These are phyloP conservation scores for Collichthys lucidus DNA, from an alignment of 2,113 vertebrate species.

Conservation along the genomic window DNA sequence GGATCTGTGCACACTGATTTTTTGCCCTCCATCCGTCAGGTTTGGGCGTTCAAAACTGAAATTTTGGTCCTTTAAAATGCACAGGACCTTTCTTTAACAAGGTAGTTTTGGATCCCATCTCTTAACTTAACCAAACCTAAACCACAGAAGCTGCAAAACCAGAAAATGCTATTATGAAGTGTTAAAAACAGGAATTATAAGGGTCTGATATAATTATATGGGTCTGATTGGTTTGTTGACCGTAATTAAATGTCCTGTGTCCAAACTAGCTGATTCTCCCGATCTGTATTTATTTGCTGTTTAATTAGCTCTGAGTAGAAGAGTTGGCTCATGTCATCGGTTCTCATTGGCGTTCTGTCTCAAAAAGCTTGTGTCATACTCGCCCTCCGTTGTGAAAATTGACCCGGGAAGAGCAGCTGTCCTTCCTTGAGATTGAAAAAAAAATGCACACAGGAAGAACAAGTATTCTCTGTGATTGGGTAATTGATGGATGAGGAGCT, in stretches of 20 bases:
- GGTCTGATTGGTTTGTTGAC: neutral
- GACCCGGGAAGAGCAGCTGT: neutral
- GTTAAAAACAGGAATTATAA: too few species aligned
- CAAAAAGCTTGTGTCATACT: neutral
- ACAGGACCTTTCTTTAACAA: too few species aligned
- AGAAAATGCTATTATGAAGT: too few species aligned
- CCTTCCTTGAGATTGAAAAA: slow-evolving; percentile 5
- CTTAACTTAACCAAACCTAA: too few species aligned
- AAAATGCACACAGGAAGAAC: neutral
- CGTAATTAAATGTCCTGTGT: neutral
- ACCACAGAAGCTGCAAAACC: too few species aligned
- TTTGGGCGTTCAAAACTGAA: too few species aligned
- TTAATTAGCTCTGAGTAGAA: neutral
- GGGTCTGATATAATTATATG: too few species aligned
- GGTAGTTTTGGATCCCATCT: too few species aligned
- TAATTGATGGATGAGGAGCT: slow-evolving; percentile 59
- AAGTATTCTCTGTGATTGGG: slow-evolving; percentile 45
- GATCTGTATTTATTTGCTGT: neutral
- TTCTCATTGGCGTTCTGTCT: neutral
- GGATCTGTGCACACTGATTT: too few species aligned
- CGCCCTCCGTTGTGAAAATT: neutral
- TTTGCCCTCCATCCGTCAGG: too few species aligned
- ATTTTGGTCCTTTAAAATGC: too few species aligned
- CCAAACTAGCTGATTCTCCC: neutral
- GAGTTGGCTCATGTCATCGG: neutral